phyloP scores from a whole-genome alignment of 2,888 invertebrate species.

The Dioctria linearis region DNA sequence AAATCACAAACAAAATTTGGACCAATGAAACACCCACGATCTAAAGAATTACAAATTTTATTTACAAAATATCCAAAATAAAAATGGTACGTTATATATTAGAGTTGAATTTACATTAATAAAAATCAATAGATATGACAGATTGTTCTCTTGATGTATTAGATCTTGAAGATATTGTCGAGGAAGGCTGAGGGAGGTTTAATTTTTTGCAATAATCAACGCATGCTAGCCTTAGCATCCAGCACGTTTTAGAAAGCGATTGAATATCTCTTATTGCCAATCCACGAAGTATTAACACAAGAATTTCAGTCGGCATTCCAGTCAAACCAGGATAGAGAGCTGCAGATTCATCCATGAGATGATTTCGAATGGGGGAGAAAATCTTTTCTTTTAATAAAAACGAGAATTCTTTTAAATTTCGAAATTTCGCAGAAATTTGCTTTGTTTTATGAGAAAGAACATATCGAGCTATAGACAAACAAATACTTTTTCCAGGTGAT shows the following conservation, averaged over 20 bases:
- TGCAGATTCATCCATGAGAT: constrained; percentile 70
- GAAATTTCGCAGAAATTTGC: constrained; percentile 64
- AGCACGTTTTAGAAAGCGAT: constrained; percentile 54
- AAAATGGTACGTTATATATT: no score
- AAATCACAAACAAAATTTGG: no score
- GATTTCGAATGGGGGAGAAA: constrained; percentile 73
- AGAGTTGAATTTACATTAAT: background rate
- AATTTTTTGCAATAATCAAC: background rate
- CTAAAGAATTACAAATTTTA: no score
- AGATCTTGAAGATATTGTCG: background rate
- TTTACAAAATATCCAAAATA: background rate
- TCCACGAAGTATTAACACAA: constrained; percentile 63
- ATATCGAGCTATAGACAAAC: constrained; percentile 67
- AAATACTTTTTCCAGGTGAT: constrained; percentile 64
- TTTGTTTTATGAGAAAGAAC: constrained; percentile 64
- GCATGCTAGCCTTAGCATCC: background rate
- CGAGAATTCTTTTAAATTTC: constrained; percentile 71
- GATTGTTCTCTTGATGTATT: background rate
- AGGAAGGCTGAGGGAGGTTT: background rate
- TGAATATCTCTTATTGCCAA: constrained; percentile 57
- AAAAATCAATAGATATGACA: background rate
- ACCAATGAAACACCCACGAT: no score
- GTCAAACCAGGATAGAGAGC: constrained; percentile 68
- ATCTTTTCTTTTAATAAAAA: constrained; percentile 74
- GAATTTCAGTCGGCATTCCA: constrained; percentile 66